A percentile compares a stretch with the other conserved stretches of the same genome.
These are phyloP conservation scores for Bolinopsis microptera DNA, from an alignment of 37 sponge, comb jelly and placozoan species.

Conservation along the genomic window DNA sequence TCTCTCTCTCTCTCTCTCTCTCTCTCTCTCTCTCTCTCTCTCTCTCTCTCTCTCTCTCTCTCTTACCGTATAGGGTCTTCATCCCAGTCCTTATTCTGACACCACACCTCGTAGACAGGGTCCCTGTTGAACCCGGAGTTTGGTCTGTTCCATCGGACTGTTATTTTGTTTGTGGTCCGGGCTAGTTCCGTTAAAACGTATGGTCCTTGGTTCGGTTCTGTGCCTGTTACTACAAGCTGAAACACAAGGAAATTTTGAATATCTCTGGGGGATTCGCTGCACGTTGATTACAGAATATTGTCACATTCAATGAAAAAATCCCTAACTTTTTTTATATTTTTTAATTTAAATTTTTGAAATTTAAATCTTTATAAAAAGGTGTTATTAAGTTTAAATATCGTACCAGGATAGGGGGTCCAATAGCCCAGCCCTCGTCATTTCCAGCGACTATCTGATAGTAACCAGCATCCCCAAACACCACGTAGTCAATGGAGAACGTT, in stretches of 20 bases:
- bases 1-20: neutral
- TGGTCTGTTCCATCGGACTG: constrained; percentile 14
- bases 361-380: neutral
- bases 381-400: neutral
- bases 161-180: neutral
- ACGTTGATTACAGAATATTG: too few relatives aligned
- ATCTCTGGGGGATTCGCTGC: neutral
- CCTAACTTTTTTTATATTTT: too few relatives aligned
- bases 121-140: neutral
- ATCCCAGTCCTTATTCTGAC: neutral
- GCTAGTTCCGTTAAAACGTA: neutral
- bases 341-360: too few relatives aligned
- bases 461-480: neutral
- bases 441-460: constrained; percentile 36
- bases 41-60: neutral
- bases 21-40: neutral
- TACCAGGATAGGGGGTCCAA: constrained; percentile 51
- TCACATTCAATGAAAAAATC: too few relatives aligned
- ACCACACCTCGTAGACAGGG: neutral
- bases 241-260: neutral
- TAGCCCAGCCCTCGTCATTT: constrained; percentile 45
- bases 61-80: neutral
- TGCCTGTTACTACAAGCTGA: neutral
- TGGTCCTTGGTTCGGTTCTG: neutral
- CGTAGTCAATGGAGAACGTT: neutral